Evolutionary conservation across 2,113 vertebrate genomes (phyloP).

Genomic region (Microcebus ravelobensis): DNA sequence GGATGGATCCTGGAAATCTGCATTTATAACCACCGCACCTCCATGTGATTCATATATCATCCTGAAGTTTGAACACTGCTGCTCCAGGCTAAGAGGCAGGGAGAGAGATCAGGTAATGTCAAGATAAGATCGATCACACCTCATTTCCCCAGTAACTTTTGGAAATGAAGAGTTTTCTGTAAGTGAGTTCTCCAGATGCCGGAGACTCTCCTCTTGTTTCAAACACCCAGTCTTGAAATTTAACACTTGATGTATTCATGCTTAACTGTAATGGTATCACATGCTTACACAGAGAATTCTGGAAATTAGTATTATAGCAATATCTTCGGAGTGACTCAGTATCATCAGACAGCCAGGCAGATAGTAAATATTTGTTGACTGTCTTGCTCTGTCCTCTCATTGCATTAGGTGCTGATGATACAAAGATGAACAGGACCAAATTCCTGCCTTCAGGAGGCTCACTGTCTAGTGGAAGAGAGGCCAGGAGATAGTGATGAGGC

Average conservation of each 20-base stretch:
- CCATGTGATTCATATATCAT: not conserved
- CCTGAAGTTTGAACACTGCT: not conserved
- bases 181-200: conserved; percentile 29
- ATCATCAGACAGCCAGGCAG: not conserved
- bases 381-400: not conserved
- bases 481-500: not conserved
- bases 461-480: not conserved
- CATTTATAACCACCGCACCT: not conserved
- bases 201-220: conserved; percentile 36
- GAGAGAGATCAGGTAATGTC: not conserved
- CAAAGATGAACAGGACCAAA: not conserved
- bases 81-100: not conserved
- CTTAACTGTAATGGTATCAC: not conserved
- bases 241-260: conserved; percentile 19
- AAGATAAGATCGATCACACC: conserved; percentile 24
- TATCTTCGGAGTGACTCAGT: not conserved
- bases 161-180: conserved; percentile 40
- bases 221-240: conserved; percentile 42
- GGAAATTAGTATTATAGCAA: not conserved
- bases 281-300: conserved; percentile 15
- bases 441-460: not conserved
- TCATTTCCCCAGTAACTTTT: conserved; percentile 41
- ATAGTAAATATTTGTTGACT: conserved; percentile 16
- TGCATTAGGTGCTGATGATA: not conserved
- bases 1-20: not conserved